phyloP scores from a whole-genome alignment of 2,888 invertebrate genomes.

The Caradrina kadenii region DNA sequence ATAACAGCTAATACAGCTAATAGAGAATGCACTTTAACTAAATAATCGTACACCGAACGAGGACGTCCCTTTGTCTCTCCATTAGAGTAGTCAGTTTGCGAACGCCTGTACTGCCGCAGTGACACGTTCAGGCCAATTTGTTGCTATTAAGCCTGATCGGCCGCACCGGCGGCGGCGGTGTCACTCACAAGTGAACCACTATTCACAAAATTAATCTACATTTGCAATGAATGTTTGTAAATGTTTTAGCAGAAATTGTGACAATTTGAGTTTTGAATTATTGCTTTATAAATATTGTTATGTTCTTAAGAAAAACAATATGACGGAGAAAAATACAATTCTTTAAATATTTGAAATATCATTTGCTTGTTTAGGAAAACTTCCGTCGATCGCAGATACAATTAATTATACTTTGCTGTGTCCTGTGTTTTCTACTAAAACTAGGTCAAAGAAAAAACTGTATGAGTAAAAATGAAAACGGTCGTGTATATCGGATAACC shows the following conservation, averaged over 20 bases:
- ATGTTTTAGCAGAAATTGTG: not conserved
- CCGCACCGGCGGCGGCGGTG: not conserved
- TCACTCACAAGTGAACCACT: no score
- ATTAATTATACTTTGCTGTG: not conserved
- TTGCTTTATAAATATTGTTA: constrained; percentile 11
- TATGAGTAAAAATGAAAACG: not conserved
- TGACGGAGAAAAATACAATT: not conserved
- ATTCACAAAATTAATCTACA: not conserved
- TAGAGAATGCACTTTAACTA: not conserved
- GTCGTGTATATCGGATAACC: not conserved
- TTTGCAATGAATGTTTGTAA: constrained; percentile 19
- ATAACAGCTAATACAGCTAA: not conserved
- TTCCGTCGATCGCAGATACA: not conserved
- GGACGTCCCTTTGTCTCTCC: not conserved
- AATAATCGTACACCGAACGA: not conserved
- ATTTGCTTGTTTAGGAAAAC: constrained; percentile 16
- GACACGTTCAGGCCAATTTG: constrained; percentile 1
- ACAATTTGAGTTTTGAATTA: constrained; percentile 3
- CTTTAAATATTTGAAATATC: constrained; percentile 22
- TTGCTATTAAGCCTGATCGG: not conserved
- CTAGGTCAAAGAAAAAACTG: not conserved
- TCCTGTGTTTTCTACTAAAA: not conserved
- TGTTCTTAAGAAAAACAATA: not conserved
- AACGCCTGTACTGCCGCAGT: not conserved
- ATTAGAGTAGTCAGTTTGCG: not conserved